Conservation (phyloP, 2,113 vertebrate species). For the Pluvianellus socialis region DNA sequence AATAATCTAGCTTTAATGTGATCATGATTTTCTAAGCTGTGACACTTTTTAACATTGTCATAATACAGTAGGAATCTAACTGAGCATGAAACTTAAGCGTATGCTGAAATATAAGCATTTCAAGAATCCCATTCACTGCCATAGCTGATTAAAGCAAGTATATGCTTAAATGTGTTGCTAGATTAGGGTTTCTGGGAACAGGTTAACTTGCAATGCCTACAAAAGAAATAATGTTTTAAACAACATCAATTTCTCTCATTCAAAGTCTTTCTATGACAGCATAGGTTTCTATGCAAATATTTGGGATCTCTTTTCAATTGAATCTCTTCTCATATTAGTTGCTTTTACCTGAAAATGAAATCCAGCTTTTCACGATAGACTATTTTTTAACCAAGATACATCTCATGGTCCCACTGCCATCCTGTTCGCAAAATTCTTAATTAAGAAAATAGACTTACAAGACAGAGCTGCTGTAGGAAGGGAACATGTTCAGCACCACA, state of each 20-base stretch:
- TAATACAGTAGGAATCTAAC: slow-evolving; percentile 8
- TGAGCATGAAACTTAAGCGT: slow-evolving; percentile 12
- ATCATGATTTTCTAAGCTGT: slow-evolving; percentile 22
- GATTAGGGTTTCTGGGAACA: background rate
- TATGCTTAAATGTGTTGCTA: background rate
- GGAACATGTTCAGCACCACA: background rate
- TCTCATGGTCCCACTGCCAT: background rate
- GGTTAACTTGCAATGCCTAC: background rate
- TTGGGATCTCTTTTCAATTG: background rate
- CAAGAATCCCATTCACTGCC: background rate
- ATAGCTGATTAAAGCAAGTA: background rate
- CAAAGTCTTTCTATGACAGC: background rate
- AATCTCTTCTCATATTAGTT: background rate
- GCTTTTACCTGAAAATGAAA: background rate
- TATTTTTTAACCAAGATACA: background rate
- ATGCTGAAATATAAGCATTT: slow-evolving; percentile 1
- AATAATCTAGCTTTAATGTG: slow-evolving; percentile 16
- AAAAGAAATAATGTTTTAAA: background rate
- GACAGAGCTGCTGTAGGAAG: background rate
- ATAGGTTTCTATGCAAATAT: background rate
- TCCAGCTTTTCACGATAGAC: background rate
- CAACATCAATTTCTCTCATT: background rate
- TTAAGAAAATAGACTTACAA: background rate
- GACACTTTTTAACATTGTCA: background rate
- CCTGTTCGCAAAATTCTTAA: background rate